phyloP scores from a whole-genome alignment of 2,797 vertebrate species.

The Clamator glandarius region DNA sequence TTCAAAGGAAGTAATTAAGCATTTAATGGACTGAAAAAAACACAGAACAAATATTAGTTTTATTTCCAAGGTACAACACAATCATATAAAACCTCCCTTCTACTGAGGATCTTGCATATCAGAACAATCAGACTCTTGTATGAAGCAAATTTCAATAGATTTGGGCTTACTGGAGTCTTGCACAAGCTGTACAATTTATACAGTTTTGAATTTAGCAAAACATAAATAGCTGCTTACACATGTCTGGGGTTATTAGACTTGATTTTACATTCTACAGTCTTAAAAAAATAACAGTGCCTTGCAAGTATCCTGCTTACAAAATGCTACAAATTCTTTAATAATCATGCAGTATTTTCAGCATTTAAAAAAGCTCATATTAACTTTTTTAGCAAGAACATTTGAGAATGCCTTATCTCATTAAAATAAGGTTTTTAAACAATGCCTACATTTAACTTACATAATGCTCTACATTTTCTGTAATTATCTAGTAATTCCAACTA shows the following conservation, averaged over 20 bases:
- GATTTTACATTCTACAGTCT: slow-evolving; percentile 19
- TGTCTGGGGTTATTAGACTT: slow-evolving; percentile 3
- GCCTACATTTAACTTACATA: slow-evolving; percentile 47
- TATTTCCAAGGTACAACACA: slow-evolving; percentile 31
- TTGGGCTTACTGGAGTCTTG: background rate
- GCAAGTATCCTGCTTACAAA: background rate
- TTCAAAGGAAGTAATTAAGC: slow-evolving; percentile 45
- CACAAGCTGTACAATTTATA: background rate
- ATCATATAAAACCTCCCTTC: background rate
- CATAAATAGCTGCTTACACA: background rate
- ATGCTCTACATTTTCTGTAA: slow-evolving; percentile 18
- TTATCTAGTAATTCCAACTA: slow-evolving; percentile 39
- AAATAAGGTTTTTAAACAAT: slow-evolving; percentile 21
- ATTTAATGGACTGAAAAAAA: slow-evolving; percentile 42
- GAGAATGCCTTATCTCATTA: slow-evolving; percentile 12
- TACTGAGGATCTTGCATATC: background rate
- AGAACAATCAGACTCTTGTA: background rate
- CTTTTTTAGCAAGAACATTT: background rate
- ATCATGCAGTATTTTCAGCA: background rate
- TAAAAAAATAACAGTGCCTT: background rate
- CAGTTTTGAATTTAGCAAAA: background rate
- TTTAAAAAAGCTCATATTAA: background rate
- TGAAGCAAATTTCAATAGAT: background rate
- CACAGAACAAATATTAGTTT: slow-evolving; percentile 40
- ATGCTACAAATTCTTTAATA: background rate